phyloP scores from a whole-genome alignment of 2,888 invertebrate genomes.

The Nycteola revayana region DNA sequence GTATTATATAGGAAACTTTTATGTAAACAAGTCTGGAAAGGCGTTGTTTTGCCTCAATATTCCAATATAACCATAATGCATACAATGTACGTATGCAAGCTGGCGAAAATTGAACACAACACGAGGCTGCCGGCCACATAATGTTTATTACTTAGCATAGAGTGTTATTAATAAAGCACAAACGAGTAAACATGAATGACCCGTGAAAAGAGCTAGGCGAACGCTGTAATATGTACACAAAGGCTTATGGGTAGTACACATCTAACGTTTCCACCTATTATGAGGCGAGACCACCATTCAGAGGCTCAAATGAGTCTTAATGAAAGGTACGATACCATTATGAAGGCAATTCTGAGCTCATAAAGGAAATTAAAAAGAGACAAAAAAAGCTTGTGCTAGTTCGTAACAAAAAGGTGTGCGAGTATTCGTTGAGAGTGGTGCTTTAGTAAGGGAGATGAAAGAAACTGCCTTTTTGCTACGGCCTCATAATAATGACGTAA shows the following conservation, averaged over 20 bases:
- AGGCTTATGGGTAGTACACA: slow-evolving; percentile 59
- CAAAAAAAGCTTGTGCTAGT: slow-evolving; percentile 48
- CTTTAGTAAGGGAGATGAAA: slow-evolving; percentile 34
- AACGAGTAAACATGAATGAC: slow-evolving; percentile 52
- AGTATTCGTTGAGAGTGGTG: slow-evolving; percentile 32
- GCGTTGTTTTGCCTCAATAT: no score
- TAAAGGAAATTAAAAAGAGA: slow-evolving; percentile 76
- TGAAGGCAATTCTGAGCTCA: slow-evolving; percentile 73
- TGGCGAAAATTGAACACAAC: slow-evolving; percentile 24
- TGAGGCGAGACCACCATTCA: slow-evolving; percentile 66
- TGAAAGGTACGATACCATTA: slow-evolving; percentile 76
- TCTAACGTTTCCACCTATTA: slow-evolving; percentile 69
- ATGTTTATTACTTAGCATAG: slow-evolving; percentile 39
- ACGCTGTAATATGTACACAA: slow-evolving; percentile 59
- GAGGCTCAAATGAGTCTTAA: slow-evolving; percentile 70
- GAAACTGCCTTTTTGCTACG: slow-evolving; percentile 30
- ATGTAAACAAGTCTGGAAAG: no score
- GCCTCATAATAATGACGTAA: slow-evolving; percentile 21
- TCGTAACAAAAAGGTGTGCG: slow-evolving; percentile 41
- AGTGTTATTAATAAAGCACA: slow-evolving; percentile 58
- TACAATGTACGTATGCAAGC: no score
- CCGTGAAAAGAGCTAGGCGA: slow-evolving; percentile 57
- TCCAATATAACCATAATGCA: no score
- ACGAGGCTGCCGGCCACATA: slow-evolving; percentile 24
- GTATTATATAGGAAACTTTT: no score